Evolutionary conservation across 2,797 vertebrate genomes (phyloP).

Genomic region (Erethizon dorsatum): DNA sequence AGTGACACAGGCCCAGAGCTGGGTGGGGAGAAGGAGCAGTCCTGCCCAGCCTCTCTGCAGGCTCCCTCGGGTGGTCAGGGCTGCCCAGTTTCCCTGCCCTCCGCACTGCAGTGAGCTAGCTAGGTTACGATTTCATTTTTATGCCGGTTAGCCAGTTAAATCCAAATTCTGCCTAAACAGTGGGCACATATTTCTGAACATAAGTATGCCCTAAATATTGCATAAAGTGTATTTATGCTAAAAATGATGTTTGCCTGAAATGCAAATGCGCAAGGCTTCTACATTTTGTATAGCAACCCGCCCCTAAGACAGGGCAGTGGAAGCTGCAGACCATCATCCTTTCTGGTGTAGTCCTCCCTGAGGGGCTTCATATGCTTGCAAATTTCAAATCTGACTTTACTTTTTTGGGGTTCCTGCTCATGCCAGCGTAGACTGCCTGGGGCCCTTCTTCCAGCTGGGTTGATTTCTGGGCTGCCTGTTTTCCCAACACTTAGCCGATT

Average conservation of each 20-base stretch:
- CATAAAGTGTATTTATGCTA: neutral
- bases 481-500: neutral
- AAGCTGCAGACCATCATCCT: rapidly evolving
- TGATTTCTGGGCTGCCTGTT: neutral
- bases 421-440: no score
- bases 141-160: no score
- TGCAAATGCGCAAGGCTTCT: neutral
- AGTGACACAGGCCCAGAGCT: neutral
- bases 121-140: neutral
- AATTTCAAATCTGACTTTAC: neutral
- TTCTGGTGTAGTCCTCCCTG: rapidly evolving
- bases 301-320: rapidly evolving
- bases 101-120: rapidly evolving
- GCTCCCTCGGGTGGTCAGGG: neutral
- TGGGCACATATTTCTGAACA: rapidly evolving
- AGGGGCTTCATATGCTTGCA: neutral
- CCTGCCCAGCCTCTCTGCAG: no score
- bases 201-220: neutral
- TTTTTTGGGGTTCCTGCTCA: neutral
- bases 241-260: neutral
- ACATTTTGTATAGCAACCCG: neutral
- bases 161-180: neutral
- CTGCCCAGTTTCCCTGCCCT: neutral
- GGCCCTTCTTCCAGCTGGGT: neutral
- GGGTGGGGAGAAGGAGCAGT: rapidly evolving